Evolutionary conservation across 1,140 invertebrate genomes (phyloP), one percentile per base, ranked within the genome.

Genomic region (Dendroctonus valens): DNA sequence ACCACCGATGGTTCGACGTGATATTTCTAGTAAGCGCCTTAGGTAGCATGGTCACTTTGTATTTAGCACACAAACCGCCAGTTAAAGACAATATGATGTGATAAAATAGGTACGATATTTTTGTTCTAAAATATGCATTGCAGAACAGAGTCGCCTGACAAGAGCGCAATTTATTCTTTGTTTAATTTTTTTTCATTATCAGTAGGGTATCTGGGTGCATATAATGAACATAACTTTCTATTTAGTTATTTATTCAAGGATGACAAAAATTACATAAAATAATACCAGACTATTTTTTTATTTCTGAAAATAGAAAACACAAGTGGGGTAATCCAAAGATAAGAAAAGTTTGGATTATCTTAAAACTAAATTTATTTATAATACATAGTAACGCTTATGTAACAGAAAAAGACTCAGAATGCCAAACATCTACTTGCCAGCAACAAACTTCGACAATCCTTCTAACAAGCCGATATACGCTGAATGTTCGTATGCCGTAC

Each of bases 1-100:
- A 99, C 79, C 98, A 99, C 81, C 87, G 98, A 54, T 99, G 98
- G 98, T 99, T 99, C 81, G 98, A 99, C 82, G 96, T 99, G 0
- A 99, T 99, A 79, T 99, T 99, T 80, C 85, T 99, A 54, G 90
- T 99, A 39, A 97, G 94, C 73, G 97, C 97, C 1, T 79, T 99
- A 48, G 93, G 94, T 15, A 98, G 94, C 68, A 97, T 99, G 76
- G 88, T 91, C 67, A 97, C 99, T 74, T 81, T 99, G 37, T 99
- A 98, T 82, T 82, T 98, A 58, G 94, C 94, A 12, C 94, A 96
- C 77, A 95, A 94, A 74, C 90, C 91, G 78, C 88, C 86, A 40
- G 83, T 86, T 4, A 79, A 79, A 48, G 84, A 85, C 48, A 71
- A 68, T 61, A 72, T 73, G 65, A 60, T 59, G 53, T 70, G 46